Evolutionary conservation across 2,113 vertebrate genomes (phyloP).

Genomic region (Cynopterus brachyotis): DNA sequence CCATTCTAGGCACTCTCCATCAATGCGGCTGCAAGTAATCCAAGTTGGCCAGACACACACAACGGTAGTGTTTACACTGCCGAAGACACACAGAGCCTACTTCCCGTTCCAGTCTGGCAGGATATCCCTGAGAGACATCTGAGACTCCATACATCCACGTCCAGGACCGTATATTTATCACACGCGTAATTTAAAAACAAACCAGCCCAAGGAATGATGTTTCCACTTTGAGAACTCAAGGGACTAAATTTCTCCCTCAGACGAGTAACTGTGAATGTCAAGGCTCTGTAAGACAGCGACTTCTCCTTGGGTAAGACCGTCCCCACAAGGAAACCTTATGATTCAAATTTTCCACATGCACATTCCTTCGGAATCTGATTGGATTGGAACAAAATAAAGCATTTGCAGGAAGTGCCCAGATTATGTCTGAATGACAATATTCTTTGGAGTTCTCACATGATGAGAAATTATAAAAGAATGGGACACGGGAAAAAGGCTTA

Average conservation of each 20-base stretch:
- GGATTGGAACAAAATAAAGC: constrained; percentile 55
- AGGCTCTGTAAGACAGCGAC: background rate
- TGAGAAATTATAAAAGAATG: constrained; percentile 63
- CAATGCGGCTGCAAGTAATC: background rate
- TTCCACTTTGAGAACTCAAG: constrained; percentile 39
- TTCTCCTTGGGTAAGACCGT: background rate
- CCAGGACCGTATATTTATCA: background rate
- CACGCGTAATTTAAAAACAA: background rate
- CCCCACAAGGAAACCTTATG: background rate
- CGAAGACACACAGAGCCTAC: background rate
- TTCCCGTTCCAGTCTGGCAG: constrained; percentile 34
- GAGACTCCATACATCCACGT: constrained; percentile 13
- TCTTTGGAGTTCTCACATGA: background rate
- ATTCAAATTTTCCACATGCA: constrained; percentile 46
- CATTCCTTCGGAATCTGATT: constrained; percentile 53
- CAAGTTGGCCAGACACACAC: background rate
- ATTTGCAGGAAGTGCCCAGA: background rate
- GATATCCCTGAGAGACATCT: constrained; percentile 11
- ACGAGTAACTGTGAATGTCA: background rate
- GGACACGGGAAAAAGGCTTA: constrained; percentile 45
- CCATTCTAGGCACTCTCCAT: background rate
- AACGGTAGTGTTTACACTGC: background rate
- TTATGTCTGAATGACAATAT: constrained; percentile 55
- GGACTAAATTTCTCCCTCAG: constrained; percentile 15
- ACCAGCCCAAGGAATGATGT: background rate